Evolutionary conservation across 2,113 vertebrate genomes (phyloP).

Genomic region (Phrynosoma platyrhinos): DNA sequence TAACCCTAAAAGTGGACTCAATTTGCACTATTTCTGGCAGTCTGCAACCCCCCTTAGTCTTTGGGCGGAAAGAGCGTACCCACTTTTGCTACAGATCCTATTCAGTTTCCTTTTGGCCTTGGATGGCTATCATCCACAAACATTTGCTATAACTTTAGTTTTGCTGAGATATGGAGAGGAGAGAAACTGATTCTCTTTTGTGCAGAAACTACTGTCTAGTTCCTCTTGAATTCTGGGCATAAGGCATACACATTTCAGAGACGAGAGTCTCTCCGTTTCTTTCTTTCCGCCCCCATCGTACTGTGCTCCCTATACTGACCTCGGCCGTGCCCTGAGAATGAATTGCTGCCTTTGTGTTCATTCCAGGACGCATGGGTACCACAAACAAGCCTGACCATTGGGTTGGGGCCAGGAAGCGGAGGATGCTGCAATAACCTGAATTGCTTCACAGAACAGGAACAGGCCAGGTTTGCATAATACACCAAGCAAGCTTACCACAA

Average conservation of each 20-base stretch:
- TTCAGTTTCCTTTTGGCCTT: too few relatives aligned
- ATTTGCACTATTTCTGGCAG: too few relatives aligned
- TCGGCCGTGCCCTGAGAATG: constrained; percentile 33
- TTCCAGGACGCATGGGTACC: constrained; percentile 49
- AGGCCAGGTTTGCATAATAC: neutral
- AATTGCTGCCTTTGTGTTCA: constrained; percentile 63
- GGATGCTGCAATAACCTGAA: constrained; percentile 12
- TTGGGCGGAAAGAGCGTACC: too few relatives aligned
- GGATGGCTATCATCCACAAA: neutral
- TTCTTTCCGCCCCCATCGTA: constrained; percentile 34
- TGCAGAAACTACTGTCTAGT: fast-evolving
- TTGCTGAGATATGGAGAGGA: neutral
- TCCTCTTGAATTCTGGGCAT: constrained; percentile 19
- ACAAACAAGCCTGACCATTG: constrained; percentile 56
- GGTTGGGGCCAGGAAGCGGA: constrained; percentile 36
- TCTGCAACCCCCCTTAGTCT: too few relatives aligned
- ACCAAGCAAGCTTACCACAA: neutral
- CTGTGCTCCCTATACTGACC: constrained; percentile 32
- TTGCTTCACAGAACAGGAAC: fast-evolving
- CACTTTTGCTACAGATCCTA: too few relatives aligned
- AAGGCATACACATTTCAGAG: neutral
- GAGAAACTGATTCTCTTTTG: neutral
- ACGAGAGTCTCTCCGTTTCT: constrained; percentile 24
- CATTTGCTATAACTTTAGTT: neutral
- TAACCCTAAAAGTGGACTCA: too few relatives aligned